Percentiles rank a stretch among this genome's conserved stretches.
These are phyloP conservation scores for Poeciliopsis retropinna DNA, from an alignment of 2,113 vertebrate species.

Conservation along the genomic window DNA sequence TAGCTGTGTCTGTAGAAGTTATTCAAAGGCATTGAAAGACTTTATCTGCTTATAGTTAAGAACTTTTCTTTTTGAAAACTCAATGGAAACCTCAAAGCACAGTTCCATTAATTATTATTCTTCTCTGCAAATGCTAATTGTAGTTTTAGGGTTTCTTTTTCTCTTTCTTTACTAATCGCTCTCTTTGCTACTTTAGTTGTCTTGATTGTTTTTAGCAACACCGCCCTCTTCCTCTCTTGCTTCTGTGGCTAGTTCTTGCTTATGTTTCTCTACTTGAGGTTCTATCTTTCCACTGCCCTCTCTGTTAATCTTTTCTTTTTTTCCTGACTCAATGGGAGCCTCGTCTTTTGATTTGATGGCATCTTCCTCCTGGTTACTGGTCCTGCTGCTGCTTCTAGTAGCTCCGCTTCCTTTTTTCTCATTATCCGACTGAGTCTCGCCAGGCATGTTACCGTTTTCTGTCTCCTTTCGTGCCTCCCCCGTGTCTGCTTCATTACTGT, in stretches of 20 bases:
- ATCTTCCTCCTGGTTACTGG: slow-evolving; percentile 49
- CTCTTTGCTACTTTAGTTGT: slow-evolving; percentile 15
- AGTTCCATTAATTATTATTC: background rate
- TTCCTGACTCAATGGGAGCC: slow-evolving; percentile 11
- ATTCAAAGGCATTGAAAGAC: background rate
- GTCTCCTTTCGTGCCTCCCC: slow-evolving; percentile 56
- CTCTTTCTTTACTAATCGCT: slow-evolving; percentile 12
- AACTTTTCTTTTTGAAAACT: background rate
- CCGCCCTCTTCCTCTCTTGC: slow-evolving; percentile 47
- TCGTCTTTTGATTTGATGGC: slow-evolving; percentile 22
- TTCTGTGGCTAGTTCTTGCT: background rate
- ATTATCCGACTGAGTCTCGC: slow-evolving; percentile 34
- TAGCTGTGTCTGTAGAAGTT: background rate
- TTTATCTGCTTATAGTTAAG: background rate
- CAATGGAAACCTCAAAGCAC: background rate
- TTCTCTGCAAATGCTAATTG: background rate
- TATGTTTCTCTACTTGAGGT: slow-evolving; percentile 37
- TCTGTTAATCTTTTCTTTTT: slow-evolving; percentile 45
- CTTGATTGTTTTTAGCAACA: background rate
- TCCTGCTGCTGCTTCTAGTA: slow-evolving; percentile 21
- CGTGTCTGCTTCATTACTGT: slow-evolving; percentile 53
- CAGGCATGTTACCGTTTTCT: slow-evolving; percentile 47
- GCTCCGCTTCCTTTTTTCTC: slow-evolving; percentile 41
- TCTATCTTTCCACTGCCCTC: slow-evolving; percentile 55
- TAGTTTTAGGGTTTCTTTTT: background rate